phyloP scores from a whole-genome alignment of 2,113 vertebrate genomes.

The Erinaceus europaeus region DNA sequence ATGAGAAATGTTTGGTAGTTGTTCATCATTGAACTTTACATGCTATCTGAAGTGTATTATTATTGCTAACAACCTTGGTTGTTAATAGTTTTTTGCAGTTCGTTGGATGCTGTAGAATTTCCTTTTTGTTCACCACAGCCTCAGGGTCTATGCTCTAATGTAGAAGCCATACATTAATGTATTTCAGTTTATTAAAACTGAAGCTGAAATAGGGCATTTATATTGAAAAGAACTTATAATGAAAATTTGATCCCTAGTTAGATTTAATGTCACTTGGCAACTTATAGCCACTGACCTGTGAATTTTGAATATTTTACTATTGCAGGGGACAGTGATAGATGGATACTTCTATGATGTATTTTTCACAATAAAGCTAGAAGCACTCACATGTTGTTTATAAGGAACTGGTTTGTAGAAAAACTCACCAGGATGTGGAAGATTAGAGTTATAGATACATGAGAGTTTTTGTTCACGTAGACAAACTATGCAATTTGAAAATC shows the following conservation, averaged over 20 bases:
- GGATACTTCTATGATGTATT: background rate
- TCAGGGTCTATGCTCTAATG: background rate
- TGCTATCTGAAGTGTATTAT: too few relatives aligned
- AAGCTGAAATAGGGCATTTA: background rate
- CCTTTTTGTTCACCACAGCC: background rate
- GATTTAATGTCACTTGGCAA: slow-evolving; percentile 9
- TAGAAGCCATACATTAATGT: background rate
- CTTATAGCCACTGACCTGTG: background rate
- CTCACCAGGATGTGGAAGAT: background rate
- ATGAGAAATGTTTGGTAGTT: background rate
- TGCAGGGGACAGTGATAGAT: background rate
- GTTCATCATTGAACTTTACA: background rate
- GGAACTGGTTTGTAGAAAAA: background rate
- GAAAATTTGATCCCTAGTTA: background rate
- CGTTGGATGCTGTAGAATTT: background rate
- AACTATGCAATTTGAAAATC: slow-evolving; percentile 9
- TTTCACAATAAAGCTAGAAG: background rate
- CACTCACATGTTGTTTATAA: background rate
- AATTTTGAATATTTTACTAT: background rate
- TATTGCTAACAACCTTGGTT: too few relatives aligned
- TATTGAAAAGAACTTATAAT: background rate
- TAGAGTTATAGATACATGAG: background rate
- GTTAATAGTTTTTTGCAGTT: too few relatives aligned
- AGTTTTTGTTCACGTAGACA: background rate
- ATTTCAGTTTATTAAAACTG: background rate